Evolutionary conservation across 1,140 invertebrate species (phyloP).

Genomic region (Chironomus tepperi): DNA sequence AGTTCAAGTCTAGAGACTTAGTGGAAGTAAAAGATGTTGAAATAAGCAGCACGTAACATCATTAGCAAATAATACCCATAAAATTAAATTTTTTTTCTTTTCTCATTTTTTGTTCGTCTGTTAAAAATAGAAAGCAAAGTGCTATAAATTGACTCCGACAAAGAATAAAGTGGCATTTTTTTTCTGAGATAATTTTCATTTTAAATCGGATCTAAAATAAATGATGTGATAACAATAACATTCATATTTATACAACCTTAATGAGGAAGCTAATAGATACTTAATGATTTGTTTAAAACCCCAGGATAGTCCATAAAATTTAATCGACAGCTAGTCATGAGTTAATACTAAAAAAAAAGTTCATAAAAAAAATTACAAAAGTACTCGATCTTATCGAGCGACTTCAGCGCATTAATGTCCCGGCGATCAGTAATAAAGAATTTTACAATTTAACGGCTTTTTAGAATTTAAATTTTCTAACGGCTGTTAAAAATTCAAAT

Average conservation of each 20-base stretch:
- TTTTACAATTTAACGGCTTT: too few species aligned
- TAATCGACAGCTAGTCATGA: not conserved
- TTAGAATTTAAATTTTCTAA: too few species aligned
- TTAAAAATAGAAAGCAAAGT: conserved; percentile 22
- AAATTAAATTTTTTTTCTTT: not conserved
- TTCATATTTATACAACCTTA: not conserved
- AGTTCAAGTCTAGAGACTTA: not conserved
- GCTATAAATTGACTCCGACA: conserved; percentile 4
- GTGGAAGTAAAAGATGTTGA: not conserved
- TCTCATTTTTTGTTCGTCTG: not conserved
- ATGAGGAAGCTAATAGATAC: not conserved
- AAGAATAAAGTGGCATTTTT: not conserved
- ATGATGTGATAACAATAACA: not conserved
- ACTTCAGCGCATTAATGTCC: too few species aligned
- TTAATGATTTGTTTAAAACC: not conserved
- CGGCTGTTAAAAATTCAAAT: too few species aligned
- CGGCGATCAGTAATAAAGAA: too few species aligned
- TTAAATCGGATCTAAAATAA: not conserved
- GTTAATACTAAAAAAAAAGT: not conserved
- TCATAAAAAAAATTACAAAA: too few species aligned
- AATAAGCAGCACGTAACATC: not conserved
- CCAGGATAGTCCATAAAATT: not conserved
- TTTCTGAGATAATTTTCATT: not conserved
- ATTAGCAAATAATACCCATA: conserved; percentile 1
- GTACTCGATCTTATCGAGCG: too few species aligned